Percentiles rank a stretch among this genome's conserved stretches.
Evolutionary conservation across 1,140 invertebrate genomes (phyloP).

Genomic region (Orius insidiosus): DNA sequence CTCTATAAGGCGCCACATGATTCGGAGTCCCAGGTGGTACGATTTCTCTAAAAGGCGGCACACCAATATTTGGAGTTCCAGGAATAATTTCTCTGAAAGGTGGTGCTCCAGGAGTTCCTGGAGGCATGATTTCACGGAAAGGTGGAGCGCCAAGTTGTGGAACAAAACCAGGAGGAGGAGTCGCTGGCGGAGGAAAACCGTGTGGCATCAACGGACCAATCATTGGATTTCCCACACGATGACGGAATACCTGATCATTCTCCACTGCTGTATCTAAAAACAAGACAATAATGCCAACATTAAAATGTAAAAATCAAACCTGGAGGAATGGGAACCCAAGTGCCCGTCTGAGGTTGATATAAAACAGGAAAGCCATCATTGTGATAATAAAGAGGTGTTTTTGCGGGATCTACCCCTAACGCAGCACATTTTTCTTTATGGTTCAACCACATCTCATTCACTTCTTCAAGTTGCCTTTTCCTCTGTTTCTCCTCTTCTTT

Average conservation of each 20-base stretch:
- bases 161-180: neutral
- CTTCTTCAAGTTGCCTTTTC: slow-evolving; percentile 36
- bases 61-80: too few relatives aligned
- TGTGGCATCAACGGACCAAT: neutral
- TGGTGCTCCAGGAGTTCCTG: too few relatives aligned
- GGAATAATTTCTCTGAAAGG: too few relatives aligned
- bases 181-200: neutral
- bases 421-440: slow-evolving; percentile 41
- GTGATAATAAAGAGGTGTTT: slow-evolving; percentile 34
- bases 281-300: neutral
- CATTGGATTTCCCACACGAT: neutral
- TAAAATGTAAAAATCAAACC: neutral
- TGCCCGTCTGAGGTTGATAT: slow-evolving; percentile 18
- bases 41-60: too few relatives aligned
- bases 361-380: slow-evolving; percentile 27
- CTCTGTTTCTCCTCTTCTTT: slow-evolving; percentile 28
- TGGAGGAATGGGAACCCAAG: slow-evolving; percentile 18
- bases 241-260: neutral
- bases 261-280: neutral
- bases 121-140: too few relatives aligned
- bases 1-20: too few relatives aligned
- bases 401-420: slow-evolving; percentile 37
- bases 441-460: slow-evolving; percentile 41
- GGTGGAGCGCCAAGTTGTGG: neutral
- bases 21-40: too few relatives aligned